Evolutionary conservation across 2,888 invertebrate genomes (phyloP).

Genomic region (Melanostoma scalare): DNA sequence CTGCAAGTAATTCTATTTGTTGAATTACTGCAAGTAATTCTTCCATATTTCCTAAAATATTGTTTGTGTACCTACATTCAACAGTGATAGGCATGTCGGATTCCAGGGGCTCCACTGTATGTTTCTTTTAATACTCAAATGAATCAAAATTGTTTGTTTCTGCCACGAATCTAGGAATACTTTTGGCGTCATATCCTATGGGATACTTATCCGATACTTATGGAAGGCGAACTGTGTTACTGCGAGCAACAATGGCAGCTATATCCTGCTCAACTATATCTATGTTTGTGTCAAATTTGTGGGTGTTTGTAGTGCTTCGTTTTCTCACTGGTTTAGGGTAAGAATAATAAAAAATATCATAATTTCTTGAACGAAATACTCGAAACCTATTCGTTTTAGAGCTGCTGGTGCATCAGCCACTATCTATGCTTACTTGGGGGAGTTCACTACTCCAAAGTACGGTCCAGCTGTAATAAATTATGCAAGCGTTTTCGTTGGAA

Average conservation of each 20-base stretch:
- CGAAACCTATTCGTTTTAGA: constrained; percentile 74
- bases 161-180: constrained; percentile 81
- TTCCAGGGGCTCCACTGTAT: too few species aligned
- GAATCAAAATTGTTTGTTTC: background rate
- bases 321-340: constrained; percentile 84
- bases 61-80: too few species aligned
- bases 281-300: constrained; percentile 82
- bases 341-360: constrained; percentile 64
- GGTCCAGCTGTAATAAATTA: constrained; percentile 80
- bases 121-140: too few species aligned
- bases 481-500: constrained; percentile 80
- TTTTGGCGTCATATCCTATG: constrained; percentile 85
- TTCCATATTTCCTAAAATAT: too few species aligned
- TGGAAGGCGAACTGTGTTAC: constrained; percentile 83
- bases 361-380: background rate
- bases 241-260: constrained; percentile 82
- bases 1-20: too few species aligned
- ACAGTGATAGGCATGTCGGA: too few species aligned
- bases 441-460: constrained; percentile 80
- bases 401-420: constrained; percentile 82
- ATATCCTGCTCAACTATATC: constrained; percentile 83
- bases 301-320: constrained; percentile 83
- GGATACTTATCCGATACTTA: constrained; percentile 84
- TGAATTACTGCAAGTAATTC: too few species aligned
- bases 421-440: constrained; percentile 82